phyloP scores from a whole-genome alignment of 37 sponge, comb jelly and placozoan genomes.

The Spongilla lacustris region DNA sequence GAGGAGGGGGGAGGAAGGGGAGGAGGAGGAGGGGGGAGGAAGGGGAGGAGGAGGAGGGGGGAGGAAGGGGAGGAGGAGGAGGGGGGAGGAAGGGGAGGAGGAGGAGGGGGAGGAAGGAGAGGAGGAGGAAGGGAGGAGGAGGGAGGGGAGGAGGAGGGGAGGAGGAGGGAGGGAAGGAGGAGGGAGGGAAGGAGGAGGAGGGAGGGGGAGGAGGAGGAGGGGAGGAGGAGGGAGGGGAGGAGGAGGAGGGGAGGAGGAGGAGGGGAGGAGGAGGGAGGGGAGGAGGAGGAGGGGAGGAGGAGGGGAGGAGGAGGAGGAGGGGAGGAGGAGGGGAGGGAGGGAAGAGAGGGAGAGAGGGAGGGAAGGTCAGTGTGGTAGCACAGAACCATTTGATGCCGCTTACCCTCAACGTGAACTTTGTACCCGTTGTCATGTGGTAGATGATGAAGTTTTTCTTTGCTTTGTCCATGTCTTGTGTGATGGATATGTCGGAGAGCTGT shows the following conservation, averaged over 20 bases:
- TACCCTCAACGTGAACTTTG: slow-evolving; percentile 51
- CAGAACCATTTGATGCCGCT: background rate
- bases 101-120: background rate
- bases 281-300: background rate
- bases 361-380: slow-evolving; percentile 11
- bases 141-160: background rate
- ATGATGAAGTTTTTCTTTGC: slow-evolving; percentile 38
- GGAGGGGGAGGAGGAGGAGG: background rate
- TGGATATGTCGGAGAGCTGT: slow-evolving; percentile 54
- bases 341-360: no score
- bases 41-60: background rate
- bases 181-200: background rate
- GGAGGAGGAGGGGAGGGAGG: no score
- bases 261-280: background rate
- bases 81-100: background rate
- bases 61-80: no score
- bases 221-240: background rate
- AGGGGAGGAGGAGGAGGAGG: background rate
- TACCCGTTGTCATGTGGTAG: slow-evolving; percentile 59
- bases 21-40: background rate
- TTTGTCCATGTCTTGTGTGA: slow-evolving; percentile 48
- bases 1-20: background rate
- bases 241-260: background rate
- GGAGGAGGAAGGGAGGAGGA: background rate
- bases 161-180: background rate